Percentiles rank a stretch among this genome's conserved stretches.
These are phyloP conservation scores for Anoplophora glabripennis DNA, from an alignment of 1,140 invertebrate genomes.

Conservation along the genomic window DNA sequence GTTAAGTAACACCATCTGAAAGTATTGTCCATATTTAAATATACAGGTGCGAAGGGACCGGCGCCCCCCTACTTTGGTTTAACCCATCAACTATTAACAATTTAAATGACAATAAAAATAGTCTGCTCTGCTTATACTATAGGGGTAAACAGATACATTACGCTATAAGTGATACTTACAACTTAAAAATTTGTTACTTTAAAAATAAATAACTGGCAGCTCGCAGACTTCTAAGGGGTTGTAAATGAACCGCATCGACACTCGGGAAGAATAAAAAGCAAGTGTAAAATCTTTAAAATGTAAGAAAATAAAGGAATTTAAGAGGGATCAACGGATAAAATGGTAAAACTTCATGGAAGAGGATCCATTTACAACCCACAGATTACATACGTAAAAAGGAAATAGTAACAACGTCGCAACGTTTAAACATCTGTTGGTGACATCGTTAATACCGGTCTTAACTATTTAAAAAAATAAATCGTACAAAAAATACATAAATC, in stretches of 20 bases:
- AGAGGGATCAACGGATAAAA: neutral
- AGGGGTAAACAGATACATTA: constrained; percentile 28
- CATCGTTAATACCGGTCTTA: no score
- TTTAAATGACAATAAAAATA: constrained; percentile 41
- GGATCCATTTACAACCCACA: neutral
- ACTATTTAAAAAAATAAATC: no score
- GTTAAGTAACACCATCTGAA: neutral
- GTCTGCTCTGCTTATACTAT: constrained; percentile 46
- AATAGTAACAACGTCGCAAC: neutral
- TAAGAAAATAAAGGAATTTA: constrained; percentile 15
- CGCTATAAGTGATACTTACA: constrained; percentile 31
- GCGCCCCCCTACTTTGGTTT: constrained; percentile 21
- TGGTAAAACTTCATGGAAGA: neutral
- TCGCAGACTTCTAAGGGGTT: neutral
- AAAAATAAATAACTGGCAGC: constrained; percentile 27
- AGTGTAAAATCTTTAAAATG: constrained; percentile 10
- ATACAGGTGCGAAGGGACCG: constrained; percentile 11
- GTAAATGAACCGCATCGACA: constrained; percentile 20
- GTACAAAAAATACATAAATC: no score
- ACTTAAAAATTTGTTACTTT: constrained; percentile 29
- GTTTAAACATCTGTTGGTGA: no score
- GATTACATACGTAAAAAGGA: neutral
- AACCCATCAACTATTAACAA: constrained; percentile 32
- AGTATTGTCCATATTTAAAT: constrained; percentile 23
- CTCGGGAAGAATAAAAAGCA: constrained; percentile 15